Conservation (phyloP, 2,888 invertebrate genomes). For the Xestia ashworthii region DNA sequence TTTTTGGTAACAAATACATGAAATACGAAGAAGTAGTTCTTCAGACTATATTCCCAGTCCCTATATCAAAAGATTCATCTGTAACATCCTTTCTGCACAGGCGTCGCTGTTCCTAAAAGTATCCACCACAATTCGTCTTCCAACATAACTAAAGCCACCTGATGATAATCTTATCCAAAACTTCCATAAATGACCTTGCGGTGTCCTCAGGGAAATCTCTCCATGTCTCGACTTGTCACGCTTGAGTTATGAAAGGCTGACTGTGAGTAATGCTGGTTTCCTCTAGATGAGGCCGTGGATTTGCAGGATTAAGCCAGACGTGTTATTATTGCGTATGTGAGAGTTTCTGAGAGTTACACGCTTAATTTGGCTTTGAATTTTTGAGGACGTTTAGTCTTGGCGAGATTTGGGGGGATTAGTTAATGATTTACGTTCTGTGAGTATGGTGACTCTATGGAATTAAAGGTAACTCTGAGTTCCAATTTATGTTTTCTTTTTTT, state of each 20-base stretch:
- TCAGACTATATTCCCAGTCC: too few species aligned
- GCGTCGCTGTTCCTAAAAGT: slow-evolving; percentile 12
- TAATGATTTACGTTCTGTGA: neutral
- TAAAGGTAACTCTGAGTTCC: neutral
- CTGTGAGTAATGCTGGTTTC: slow-evolving; percentile 65
- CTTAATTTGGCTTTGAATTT: slow-evolving; percentile 48
- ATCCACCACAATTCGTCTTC: slow-evolving; percentile 28
- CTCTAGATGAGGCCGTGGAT: slow-evolving; percentile 64
- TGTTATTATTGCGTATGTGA: slow-evolving; percentile 48
- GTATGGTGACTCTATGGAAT: neutral
- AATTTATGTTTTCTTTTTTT: neutral
- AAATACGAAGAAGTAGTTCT: too few species aligned
- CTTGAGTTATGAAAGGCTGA: slow-evolving; percentile 70
- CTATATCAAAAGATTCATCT: neutral
- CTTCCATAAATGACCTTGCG: slow-evolving; percentile 69
- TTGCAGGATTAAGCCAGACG: slow-evolving; percentile 59
- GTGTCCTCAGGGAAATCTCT: slow-evolving; percentile 74
- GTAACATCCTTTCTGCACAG: neutral
- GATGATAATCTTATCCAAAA: slow-evolving; percentile 63
- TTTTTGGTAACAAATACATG: neutral
- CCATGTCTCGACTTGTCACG: slow-evolving; percentile 67
- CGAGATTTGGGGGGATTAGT: slow-evolving; percentile 32
- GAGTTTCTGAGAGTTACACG: slow-evolving; percentile 36
- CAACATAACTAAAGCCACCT: slow-evolving; percentile 48
- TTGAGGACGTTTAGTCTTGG: slow-evolving; percentile 5